Evolutionary conservation across 2,113 vertebrate genomes (phyloP), one percentile per base, ranked within the genome.

Genomic region (Bubalus kerabau): DNA sequence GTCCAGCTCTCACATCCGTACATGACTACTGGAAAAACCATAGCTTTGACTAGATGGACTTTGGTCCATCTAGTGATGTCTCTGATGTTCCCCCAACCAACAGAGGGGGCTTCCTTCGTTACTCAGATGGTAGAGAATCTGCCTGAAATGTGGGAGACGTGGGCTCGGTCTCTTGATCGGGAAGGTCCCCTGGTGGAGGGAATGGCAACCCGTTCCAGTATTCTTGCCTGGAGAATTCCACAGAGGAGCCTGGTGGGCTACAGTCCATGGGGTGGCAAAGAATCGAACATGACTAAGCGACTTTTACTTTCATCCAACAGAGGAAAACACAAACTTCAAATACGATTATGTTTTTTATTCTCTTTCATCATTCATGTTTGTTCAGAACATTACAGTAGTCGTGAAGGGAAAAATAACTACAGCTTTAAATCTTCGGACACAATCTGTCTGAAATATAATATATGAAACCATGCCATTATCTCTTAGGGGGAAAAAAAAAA

Each of bases 271-370:
- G 3, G 40, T 76, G 21, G 23, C 40, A 43, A 76, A 43, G 71
- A 26, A 24, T 76, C 6, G 1, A 43, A 76, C 71, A 76, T 24
- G 71, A 43, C 40, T 8, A 21, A 76, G 40, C 12, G 2, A 43
- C 40, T 76, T 76, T 74, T 36, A 40, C 71, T 74, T 74, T 43
- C 26, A 32, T 5, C 46, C 28, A 32, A 92, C 54, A 24, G 92
- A 96, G 71, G n/a, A 36, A 87, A 80, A 96, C 95, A 2, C 7
- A 24, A 32, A 64, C 59, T 52, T 83, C 56, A 76, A 94, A 14
- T 23, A 74, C 32, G 40, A 5, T 46, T 71, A 82, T 21, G 88
- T 15, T 83, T 80, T 99, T 99, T 98, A 99, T 98, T 98, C 90
- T 90, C 97, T 96, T 74, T 92, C 88, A 81, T 40, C 95, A 64